phyloP scores from a whole-genome alignment of 2,113 vertebrate species.

The Poeciliopsis prolifica region DNA sequence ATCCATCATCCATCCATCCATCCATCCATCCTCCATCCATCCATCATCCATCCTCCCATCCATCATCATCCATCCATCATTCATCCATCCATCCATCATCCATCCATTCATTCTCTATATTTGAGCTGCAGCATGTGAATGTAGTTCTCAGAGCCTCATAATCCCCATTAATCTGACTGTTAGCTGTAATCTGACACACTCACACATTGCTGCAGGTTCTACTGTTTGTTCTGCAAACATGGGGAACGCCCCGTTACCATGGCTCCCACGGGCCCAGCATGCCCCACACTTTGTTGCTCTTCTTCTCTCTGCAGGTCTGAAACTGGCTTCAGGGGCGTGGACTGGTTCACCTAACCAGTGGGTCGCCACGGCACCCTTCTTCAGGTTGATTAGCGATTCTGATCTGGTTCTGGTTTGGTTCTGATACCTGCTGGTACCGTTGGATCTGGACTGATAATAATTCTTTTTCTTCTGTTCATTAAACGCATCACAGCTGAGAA shows the following conservation, averaged over 20 bases:
- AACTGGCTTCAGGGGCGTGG: not conserved
- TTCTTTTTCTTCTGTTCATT: too few relatives aligned
- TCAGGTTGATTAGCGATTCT: too few relatives aligned
- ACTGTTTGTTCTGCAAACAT: conserved; percentile 96
- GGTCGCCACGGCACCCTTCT: too few relatives aligned
- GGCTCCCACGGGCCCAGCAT: conserved; percentile 76
- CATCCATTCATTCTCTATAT: too few relatives aligned
- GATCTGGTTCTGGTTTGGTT: too few relatives aligned
- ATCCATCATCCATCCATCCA: not conserved
- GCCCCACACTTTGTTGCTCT: conserved; percentile 45
- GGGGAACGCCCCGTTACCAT: conserved; percentile 88
- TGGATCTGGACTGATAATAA: too few relatives aligned
- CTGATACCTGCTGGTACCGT: too few relatives aligned
- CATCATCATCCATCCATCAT: too few relatives aligned
- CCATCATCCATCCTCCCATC: too few relatives aligned
- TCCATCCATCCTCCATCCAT: too few relatives aligned
- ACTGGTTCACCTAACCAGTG: not conserved
- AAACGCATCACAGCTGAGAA: too few relatives aligned
- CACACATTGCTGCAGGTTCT: conserved; percentile 80
- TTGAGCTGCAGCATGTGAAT: conserved; percentile 43
- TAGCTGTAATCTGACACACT: conserved; percentile 62
- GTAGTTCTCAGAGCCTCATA: conserved; percentile 44
- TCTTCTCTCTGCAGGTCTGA: not conserved
- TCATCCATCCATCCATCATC: not conserved
- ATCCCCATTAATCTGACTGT: conserved; percentile 71